Evolutionary conservation across 2,888 invertebrate genomes (phyloP), one percentile per base, ranked within the genome.

Genomic region (Dorcus hopei): DNA sequence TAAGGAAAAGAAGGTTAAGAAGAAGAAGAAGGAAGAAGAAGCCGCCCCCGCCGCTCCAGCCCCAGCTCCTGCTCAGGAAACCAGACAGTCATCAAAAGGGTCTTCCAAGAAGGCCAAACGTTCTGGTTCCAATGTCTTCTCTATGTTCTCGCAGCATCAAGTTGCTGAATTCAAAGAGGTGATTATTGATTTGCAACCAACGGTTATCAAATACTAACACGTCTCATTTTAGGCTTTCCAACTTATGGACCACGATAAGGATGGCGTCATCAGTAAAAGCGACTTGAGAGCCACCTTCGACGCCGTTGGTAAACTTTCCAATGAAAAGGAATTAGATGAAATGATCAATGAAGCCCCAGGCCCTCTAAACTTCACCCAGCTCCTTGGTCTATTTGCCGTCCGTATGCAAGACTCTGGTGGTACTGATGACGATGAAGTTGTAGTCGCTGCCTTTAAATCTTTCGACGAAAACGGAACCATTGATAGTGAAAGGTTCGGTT

Each of bases 101-200:
- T 91, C 91, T 80, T 85, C 86, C 72, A 88, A 87, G 79, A 87
- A 85, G 79, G 90, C 90, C 73, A 94, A 94, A 82, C 88, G 93
- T 79, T 87, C 91, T 78, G 95, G 95, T 73, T 94, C 94, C 84
- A 95, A 93, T 83, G 95, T 95, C 80, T 95, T 95, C 87, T 94
- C 95, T 77, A 94, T 95, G 91, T 95, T 96, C 89, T 89, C 94
- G 74, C 95, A 95, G 84, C 90, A 90, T 82, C 95, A 95, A 85
- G 93, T 95, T 76, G 93, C 94, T 74, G 95, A 95, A 82, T 95
- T 95, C 87, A 95, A 95, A 83, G 94, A 94, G 86, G 26, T 33
- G 26, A 19, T 19, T 19, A 19, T 33, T 33, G 6, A 6, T 6
- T 33, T 33, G 26, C 26, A 6, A 33, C 26, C 26, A 33, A 33